A percentile compares a stretch with the other conserved stretches of the same genome.
Evolutionary conservation across 1,140 invertebrate species (phyloP).

Genomic region (Oedothorax gibbosus): DNA sequence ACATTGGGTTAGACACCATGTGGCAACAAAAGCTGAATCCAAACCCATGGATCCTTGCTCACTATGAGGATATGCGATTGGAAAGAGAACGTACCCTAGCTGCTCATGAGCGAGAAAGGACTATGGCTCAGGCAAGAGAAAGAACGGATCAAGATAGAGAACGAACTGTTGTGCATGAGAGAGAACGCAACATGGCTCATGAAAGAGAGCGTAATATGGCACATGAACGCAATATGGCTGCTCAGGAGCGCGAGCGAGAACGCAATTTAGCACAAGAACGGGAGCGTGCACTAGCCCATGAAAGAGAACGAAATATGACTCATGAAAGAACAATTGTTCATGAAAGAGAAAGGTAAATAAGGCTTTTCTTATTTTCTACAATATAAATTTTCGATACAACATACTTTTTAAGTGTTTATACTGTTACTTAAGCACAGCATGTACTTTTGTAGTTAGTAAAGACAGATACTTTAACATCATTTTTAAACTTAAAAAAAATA

Average conservation of each 20-base stretch:
- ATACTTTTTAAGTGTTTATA: too few species aligned
- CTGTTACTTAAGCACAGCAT: too few species aligned
- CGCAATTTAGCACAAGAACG: not conserved
- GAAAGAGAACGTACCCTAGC: conserved; percentile 64
- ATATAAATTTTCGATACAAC: too few species aligned
- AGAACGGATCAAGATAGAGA: conserved; percentile 63
- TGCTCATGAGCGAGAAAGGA: conserved; percentile 67
- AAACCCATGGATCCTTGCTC: conserved; percentile 65
- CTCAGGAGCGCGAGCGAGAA: conserved; percentile 4
- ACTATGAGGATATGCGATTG: conserved; percentile 65
- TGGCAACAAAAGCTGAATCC: conserved; percentile 69
- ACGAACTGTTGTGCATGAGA: conserved; percentile 66
- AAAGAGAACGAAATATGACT: conserved; percentile 6
- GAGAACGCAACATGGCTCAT: conserved; percentile 64
- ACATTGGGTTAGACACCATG: conserved; percentile 64
- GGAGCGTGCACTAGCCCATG: not conserved
- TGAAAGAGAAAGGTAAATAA: conserved; percentile 26
- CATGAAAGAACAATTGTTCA: conserved; percentile 12
- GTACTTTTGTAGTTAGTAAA: too few species aligned
- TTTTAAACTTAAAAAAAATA: too few species aligned
- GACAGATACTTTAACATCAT: too few species aligned
- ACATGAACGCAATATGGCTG: not conserved
- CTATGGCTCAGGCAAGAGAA: conserved; percentile 49
- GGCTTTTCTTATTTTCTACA: too few species aligned
- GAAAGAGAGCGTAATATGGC: not conserved